Evolutionary conservation across 2,797 vertebrate species (phyloP).

Genomic region (Squalus acanthias): DNA sequence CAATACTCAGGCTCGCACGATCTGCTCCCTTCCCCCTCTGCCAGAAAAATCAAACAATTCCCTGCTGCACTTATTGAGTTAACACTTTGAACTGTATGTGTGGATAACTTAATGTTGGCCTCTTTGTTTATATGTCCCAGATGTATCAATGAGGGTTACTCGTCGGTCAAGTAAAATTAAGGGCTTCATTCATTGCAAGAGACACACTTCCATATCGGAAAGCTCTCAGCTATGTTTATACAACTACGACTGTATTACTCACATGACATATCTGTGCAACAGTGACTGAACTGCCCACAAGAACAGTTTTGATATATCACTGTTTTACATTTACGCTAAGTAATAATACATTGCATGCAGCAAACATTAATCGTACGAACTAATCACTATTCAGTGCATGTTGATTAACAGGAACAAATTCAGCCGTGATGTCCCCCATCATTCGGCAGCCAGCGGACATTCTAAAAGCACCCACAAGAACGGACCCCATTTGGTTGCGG

Average conservation of each 20-base stretch:
- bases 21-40: not conserved
- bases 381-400: not conserved
- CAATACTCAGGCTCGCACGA: not conserved
- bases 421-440: not conserved
- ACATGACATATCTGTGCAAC: not conserved
- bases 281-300: not conserved
- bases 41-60: not conserved
- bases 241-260: not conserved
- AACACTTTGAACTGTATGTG: conserved; percentile 21
- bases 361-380: not conserved
- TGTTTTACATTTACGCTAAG: not conserved
- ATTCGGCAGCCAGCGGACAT: too few species aligned
- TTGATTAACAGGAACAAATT: not conserved
- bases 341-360: not conserved
- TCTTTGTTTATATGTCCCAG: conserved; percentile 19
- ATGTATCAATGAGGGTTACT: conserved; percentile 29
- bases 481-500: not conserved
- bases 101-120: not conserved
- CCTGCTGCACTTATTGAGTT: not conserved
- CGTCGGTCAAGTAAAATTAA: conserved; percentile 33
- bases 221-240: conserved; percentile 28
- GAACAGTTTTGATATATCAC: not conserved
- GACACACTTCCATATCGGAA: not conserved
- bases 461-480: not conserved
- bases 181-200: conserved; percentile 2